Evolutionary conservation across 2,797 vertebrate genomes (phyloP), one percentile per base, ranked within the genome.

Genomic region (Malurus leucopterus): DNA sequence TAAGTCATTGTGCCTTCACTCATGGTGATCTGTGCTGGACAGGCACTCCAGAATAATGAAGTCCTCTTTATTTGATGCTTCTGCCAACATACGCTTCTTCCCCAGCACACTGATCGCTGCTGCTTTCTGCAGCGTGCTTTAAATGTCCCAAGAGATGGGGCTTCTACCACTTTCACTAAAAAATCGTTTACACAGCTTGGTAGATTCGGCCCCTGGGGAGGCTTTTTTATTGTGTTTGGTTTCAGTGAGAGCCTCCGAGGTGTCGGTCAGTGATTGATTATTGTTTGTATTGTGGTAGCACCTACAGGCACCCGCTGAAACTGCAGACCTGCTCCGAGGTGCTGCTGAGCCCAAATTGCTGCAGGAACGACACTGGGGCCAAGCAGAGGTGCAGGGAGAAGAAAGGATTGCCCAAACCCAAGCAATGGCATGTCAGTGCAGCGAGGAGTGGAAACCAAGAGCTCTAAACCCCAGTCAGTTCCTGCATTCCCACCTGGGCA

Each of bases 251-350:
- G 81, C 70, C 84, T 81, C 19, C 24, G 67, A 93, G 91, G 91
- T 94, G 93, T 85, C 72, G 75, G 67, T 41, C 90, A 72, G 88
- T 95, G 94, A 94, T 95, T 95, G 93, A 95, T 95, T 91, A 95
- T 93, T 94, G 94, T 95, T 92, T 95, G 95, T 93, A 95, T 93
- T 95, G 88, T 92, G 88, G 95, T 95, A 95, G 82, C 94, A 95
- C 93, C 95, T 95, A 94, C 91, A 95, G 95, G 93, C 91, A 91
- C 73, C 90, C 10, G 91, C 79, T 65, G 94, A 91, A 95, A 95
- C 81, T 95, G 94, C 94, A 95, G 93, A 95, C 58, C 82, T 74
- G 55, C 30, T 65, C 34, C 3, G 41, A 88, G 88, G 88, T 93
- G 69, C 78, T 55, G 91, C 50, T 26, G 23, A 69, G 64, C 55